Evolutionary conservation across 2,113 vertebrate species (phyloP), one percentile per base, ranked within the genome.

Genomic region (Coregonus clupeaformis): DNA sequence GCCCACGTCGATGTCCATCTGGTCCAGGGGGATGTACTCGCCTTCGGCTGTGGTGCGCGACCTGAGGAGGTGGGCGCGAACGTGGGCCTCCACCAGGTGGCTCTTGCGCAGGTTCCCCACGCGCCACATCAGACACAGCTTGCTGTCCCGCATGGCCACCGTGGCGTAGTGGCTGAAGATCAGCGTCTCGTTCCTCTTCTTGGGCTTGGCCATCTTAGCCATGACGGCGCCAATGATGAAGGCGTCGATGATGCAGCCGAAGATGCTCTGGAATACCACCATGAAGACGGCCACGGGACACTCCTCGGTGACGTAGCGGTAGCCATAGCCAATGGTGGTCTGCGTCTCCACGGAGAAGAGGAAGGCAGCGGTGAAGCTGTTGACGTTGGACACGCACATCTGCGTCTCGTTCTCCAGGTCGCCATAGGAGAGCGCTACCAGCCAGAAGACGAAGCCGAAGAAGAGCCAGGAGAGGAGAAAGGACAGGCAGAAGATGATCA

Each of bases 181-280:
- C 0, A 99, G 93, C 0, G 97, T 99, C 88, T 98, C 96, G 0
- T 98, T 99, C 68, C 97, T 94, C 89, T 99, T 99, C 89, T 97
- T 99, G 6, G 97, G 97, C 83, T 97, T 98, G 4, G 96, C 96
- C 96, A 98, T 98, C 91, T 99, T 99, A 24, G 96, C 96, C 97
- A 99, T 99, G 85, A 98, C 95, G 0, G 97, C 97, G 0, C 97
- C 97, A 0, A 98, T 98, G 91, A 98, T 98, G 80, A 99, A 98
- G 75, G 97, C 95, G 20, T 99, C 96, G 0, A 98, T 98, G 89
- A 99, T 98, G 92, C 97, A 99, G 84, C 96, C 96, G 63, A 99
- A 92, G 0, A 99, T 98, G 59, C 96, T 98, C 84, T 99, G 97
- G 87, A 98, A 98, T 60, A 98, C 97, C 73, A 99, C 97, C 94